phyloP scores from a whole-genome alignment of 2,797 vertebrate species.

The Micrastur ruficollis region DNA sequence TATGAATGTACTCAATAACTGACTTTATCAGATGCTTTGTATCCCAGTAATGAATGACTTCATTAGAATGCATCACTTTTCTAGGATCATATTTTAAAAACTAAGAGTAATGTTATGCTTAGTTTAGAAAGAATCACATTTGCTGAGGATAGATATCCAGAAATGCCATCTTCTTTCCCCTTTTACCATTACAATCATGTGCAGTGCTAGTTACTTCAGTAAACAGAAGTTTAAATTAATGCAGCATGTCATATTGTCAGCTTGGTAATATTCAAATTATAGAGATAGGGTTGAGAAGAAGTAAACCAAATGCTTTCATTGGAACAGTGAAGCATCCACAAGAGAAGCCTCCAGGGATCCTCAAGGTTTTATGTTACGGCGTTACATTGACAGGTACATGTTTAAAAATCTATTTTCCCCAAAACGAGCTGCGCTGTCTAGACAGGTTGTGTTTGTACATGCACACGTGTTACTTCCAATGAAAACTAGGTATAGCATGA shows the following conservation, averaged over 20 bases:
- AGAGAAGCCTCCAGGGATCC: not conserved
- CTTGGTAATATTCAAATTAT: not conserved
- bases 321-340: not conserved
- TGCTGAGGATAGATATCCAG: not conserved
- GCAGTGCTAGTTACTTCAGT: not conserved
- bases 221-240: conserved; percentile 28
- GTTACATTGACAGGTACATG: not conserved
- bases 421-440: not conserved
- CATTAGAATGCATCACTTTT: not conserved
- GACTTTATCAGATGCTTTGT: not conserved
- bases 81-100: not conserved
- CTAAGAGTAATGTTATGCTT: not conserved
- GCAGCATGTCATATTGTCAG: conserved; percentile 3
- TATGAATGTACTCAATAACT: not conserved
- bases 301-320: conserved; percentile 43
- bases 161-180: not conserved
- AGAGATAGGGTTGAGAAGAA: conserved; percentile 11
- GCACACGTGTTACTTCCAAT: not conserved
- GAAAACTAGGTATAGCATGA: not conserved
- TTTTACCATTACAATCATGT: not conserved
- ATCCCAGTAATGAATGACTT: not conserved
- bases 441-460: not conserved
- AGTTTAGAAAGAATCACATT: not conserved
- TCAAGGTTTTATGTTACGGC: not conserved
- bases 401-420: conserved; percentile 30